These are phyloP conservation scores for Tamandua tetradactyla DNA, from an alignment of 2,797 vertebrate genomes.

Conservation along the genomic window DNA sequence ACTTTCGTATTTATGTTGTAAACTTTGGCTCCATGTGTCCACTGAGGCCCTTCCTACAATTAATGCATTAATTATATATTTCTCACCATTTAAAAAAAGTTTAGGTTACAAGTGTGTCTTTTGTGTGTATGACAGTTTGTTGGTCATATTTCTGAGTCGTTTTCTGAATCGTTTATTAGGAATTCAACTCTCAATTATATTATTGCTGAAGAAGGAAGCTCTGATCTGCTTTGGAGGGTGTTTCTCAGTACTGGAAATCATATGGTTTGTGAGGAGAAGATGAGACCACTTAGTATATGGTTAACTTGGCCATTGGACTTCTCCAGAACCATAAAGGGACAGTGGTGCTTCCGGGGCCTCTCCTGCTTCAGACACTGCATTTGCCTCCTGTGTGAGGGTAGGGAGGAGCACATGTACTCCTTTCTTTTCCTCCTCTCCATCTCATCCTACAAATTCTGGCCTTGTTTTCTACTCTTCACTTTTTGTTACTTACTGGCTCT, in stretches of 20 bases:
- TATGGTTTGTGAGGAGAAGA: background rate
- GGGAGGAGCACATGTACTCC: background rate
- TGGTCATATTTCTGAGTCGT: background rate
- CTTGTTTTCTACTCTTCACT: background rate
- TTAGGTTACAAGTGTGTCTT: conserved; percentile 1
- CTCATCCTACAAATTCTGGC: background rate
- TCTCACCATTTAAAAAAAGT: background rate
- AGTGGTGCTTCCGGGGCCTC: background rate
- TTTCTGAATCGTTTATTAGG: conserved; percentile 39
- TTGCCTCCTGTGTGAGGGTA: background rate
- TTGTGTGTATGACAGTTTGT: background rate
- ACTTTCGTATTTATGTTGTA: conserved; percentile 18
- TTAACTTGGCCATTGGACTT: background rate
- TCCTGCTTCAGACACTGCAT: background rate
- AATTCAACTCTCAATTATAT: background rate
- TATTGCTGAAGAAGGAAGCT: background rate
- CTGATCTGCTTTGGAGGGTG: background rate
- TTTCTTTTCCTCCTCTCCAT: background rate
- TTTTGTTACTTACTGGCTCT: background rate
- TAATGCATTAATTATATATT: background rate
- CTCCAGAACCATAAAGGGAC: background rate
- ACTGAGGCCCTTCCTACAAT: background rate
- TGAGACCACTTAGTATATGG: background rate
- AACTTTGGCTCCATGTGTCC: background rate
- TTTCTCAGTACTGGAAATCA: background rate